Base-by-base conservation (phyloP, 2,797 vertebrate genomes). In the Babyrousa celebensis region DNA sequence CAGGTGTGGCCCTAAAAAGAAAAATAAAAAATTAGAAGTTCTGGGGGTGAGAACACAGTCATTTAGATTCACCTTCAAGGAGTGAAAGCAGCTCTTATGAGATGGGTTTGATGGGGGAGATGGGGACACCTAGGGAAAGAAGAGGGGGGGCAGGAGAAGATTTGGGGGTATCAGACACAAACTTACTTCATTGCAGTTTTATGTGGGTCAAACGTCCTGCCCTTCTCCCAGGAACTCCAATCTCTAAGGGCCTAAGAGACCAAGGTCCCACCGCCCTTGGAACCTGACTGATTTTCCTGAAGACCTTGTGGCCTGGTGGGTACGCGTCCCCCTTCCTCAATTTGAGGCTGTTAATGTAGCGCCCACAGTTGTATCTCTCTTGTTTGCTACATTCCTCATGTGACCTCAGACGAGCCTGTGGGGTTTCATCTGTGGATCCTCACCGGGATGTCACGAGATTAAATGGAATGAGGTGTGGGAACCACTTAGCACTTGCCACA, bases 401-500 rank as follows among this genome's bases (percentile, higher is more conserved):
- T 91, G 70, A 75, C 60, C 70, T 88, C 40, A 67, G 78, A 56
- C 7, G 25, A 80, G 21, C 71, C 72, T 80, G 82, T 93, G 0
- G 17, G 58, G 10, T 97, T 74, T 91, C 63, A 17, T 65, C 48
- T 84, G 1, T 91, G 75, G 94, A 70, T 87, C n/a, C n/a, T 95
- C 71, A 89, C 40, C 32, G 86, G 48, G 88, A 87, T 85, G 3
- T 48, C 86, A 17, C 65, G 78, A 94, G 17, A 78, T 29, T 72
- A 79, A 90, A 56, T 77, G 48, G 94, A 95, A 78, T 18, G 29
- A 79, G 84, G 29, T 36, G 1, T 74, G 71, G 27, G 43, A 36
- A 43, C 68, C n/a, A 79, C 23, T 68, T 62, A 77, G 52, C 20
- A 54, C 58, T 94, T 96, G 67, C 89, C 32, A 71, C 80, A 36